Base-by-base conservation (phyloP, 2,888 invertebrate species). In the Ptilodon capucinus region DNA sequence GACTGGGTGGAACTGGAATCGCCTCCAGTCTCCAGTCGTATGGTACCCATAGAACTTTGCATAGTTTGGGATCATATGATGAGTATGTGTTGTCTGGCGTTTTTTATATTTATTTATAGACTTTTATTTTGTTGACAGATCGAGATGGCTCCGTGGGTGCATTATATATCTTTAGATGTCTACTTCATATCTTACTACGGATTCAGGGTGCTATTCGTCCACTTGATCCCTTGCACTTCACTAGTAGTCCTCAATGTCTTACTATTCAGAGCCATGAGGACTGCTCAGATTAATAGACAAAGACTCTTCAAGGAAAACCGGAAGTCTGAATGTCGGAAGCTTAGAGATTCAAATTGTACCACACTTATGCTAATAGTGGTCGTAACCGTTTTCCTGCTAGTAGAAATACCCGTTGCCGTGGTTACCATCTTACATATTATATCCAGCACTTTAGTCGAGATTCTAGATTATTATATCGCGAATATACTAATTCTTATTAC, bases 131-230 rank as follows among this genome's bases (percentile, higher is more conserved):
- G 2, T n/a, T n/a, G n/a, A n/a, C 90, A 91, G 90, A 80, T 87
- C 62, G 81, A 91, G 55, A 92, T 93, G 53, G 94, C 96, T 1
- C 78, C 92, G 4, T 97, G 97, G 96, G 95, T 97, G 32, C 83
- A 93, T 11, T 91, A 93, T 54, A 76, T 96, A 18, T 93, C 94
- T 0, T 88, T 93, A 54, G 94, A 96, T 79, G 87, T 94, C 5
- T 98, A 97, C 87, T 98, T 94, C 88, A 95, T 95, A 50, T 92
- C 94, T 8, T 97, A 96, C 84, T 97, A 93, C 87, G 93, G 95
- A 73, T 98, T 97, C 81, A 93, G 98, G 11, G 96, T 98, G 9
- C 85, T 98, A 6, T 97, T 97, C 83, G 97, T 98, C n/a, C 97
- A 98, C 77, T 90, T 97, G 56, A 92, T 97, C 48, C 98, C 98